Evolutionary conservation across 1,140 invertebrate species (phyloP).

Genomic region (Bemisia tabaci): DNA sequence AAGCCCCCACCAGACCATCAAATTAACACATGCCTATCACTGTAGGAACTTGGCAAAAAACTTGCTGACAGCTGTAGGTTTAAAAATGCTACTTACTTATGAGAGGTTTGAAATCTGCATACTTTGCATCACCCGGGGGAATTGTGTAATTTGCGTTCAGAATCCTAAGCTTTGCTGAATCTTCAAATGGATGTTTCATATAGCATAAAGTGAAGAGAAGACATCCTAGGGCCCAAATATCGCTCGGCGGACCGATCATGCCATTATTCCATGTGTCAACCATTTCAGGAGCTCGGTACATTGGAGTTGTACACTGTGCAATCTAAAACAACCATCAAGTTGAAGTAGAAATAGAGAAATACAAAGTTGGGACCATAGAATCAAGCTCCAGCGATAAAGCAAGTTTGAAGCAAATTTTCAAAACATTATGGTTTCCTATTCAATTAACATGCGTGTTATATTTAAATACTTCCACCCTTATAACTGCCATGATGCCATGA

Average conservation of each 20-base stretch:
- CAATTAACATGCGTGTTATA: slow-evolving; percentile 8
- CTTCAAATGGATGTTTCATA: slow-evolving; percentile 92
- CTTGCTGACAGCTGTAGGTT: no score
- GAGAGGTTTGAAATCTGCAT: slow-evolving; percentile 76
- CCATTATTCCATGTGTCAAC: slow-evolving; percentile 95
- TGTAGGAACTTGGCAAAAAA: no score
- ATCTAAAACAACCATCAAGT: slow-evolving; percentile 40
- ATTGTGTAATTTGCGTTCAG: slow-evolving; percentile 90
- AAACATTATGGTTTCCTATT: no score
- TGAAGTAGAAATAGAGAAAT: slow-evolving; percentile 12
- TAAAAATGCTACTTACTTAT: slow-evolving; percentile 81
- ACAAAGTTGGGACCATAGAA: no score
- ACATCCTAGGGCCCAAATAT: slow-evolving; percentile 97
- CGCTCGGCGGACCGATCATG: slow-evolving; percentile 72
- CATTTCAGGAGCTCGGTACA: slow-evolving; percentile 91
- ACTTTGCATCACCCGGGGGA: slow-evolving; percentile 61
- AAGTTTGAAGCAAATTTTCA: no score
- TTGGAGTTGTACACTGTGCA: slow-evolving; percentile 63
- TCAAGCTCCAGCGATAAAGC: not conserved
- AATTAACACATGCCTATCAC: no score
- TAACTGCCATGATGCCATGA: no score
- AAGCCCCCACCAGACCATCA: no score
- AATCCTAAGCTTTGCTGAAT: slow-evolving; percentile 87
- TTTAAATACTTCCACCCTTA: no score
- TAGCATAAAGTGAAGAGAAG: slow-evolving; percentile 86